Base-by-base conservation (phyloP, 2,113 vertebrate species). In the Engystomops pustulosus region DNA sequence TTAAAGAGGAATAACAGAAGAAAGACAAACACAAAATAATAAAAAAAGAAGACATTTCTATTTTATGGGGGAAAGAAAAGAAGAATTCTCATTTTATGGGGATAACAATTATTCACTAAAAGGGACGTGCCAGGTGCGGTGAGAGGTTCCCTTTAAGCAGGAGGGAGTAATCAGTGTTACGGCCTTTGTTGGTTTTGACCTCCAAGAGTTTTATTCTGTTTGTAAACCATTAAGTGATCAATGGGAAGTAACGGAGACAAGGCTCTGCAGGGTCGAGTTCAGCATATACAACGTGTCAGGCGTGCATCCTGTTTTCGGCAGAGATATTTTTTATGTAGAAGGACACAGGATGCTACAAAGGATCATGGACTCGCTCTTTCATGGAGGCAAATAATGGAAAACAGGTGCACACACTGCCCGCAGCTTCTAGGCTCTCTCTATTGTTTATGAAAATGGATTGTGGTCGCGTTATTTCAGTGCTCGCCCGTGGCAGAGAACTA, bases 381-480 rank as follows among this genome's bases (percentile, higher is more conserved):
- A 47, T 30, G 70, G 30, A 47, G 44, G 44, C 44, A 49, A 58
- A 25, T 78, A 58, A 60, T 60, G 41, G 15, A 25, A 38, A 78
- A 38, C 75, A 78, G 32, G 75, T 60, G 75, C n/a, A 23, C 30
- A 10, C 1, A 1, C 5, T 20, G 75, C 75, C 36, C 10, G 47
- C 75, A 41, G 75, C 51, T 58, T 15, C n/a, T 60, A n/a, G 25
- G 11, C 34, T 78, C 20, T 60, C 41, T 58, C 20, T 58, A 78
- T 60, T 78, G 51, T 78, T 34, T 55, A 38, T 55, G 75, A 41
- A 18, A 25, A n/a, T 58, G 74, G 49, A 55, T 34, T 78, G 75
- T 78, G 75, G 75, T 58, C 27, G 75, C 41, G 75, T 60, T 78
- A 78, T 78, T 78, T 78, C 41, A 60, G 75, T 20, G 25, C 32